Evolutionary conservation across 2,888 invertebrate genomes (phyloP).

Genomic region (Rhorus exstirpatorius): DNA sequence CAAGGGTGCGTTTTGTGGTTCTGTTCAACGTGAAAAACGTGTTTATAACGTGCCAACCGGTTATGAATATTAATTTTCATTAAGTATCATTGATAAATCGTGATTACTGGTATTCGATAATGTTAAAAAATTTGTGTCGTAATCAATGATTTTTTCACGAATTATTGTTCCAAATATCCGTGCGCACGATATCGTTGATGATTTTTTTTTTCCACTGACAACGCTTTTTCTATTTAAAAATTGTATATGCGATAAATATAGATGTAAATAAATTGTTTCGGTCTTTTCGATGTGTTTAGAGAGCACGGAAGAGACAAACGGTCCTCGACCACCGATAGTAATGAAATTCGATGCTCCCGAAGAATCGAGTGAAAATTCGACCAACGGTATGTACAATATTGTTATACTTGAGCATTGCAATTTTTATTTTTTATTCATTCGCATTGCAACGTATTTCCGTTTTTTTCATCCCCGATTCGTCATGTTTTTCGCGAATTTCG

Average conservation of each 20-base stretch:
- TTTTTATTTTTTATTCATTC: conserved; percentile 1
- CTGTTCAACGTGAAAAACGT: conserved; percentile 70
- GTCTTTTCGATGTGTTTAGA: too few relatives aligned
- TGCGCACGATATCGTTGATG: conserved; percentile 48
- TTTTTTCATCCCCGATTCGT: not conserved
- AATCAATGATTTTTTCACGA: conserved; percentile 28
- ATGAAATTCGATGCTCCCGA: conserved; percentile 82
- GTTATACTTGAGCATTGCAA: conserved; percentile 2
- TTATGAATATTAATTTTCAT: conserved; percentile 47
- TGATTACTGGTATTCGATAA: not conserved
- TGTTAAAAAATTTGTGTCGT: not conserved
- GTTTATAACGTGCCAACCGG: conserved; percentile 65
- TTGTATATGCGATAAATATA: conserved; percentile 8
- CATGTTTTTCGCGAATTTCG: not conserved
- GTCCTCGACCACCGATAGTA: conserved; percentile 76
- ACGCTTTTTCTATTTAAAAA: conserved; percentile 55
- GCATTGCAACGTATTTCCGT: not conserved
- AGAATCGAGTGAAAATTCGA: conserved; percentile 78
- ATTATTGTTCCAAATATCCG: conserved; percentile 52
- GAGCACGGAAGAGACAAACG: conserved; percentile 78
- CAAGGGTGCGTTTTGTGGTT: conserved; percentile 83
- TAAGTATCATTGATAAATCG: conserved; percentile 34
- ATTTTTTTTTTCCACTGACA: conserved; percentile 59
- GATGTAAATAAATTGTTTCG: not conserved
- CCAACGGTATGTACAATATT: conserved; percentile 76